Evolutionary conservation across 2,888 invertebrate species (phyloP).

Genomic region (Hermaeophaga mercurialis): DNA sequence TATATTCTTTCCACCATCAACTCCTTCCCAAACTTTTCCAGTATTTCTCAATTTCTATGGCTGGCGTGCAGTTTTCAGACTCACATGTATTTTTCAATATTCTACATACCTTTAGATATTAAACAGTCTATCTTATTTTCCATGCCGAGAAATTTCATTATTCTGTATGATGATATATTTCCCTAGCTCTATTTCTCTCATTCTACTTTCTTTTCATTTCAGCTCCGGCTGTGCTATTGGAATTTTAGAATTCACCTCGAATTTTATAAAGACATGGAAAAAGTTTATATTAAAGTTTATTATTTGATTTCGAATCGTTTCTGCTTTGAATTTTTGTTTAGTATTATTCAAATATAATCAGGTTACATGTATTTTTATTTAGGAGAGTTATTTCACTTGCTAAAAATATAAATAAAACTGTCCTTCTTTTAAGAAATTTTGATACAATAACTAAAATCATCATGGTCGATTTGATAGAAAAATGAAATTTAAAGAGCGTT

Average conservation of each 20-base stretch:
- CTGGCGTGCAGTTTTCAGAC: constrained; percentile 38
- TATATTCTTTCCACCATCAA: constrained; percentile 39
- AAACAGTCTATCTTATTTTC: constrained; percentile 56
- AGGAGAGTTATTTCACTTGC: too few relatives aligned
- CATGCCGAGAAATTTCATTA: constrained; percentile 56
- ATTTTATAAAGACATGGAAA: constrained; percentile 29
- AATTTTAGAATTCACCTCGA: constrained; percentile 31
- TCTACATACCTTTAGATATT: constrained; percentile 54
- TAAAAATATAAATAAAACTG: too few relatives aligned
- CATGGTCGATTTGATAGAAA: too few relatives aligned
- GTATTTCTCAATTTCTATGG: constrained; percentile 49
- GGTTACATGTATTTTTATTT: not conserved
- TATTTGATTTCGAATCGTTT: constrained; percentile 29
- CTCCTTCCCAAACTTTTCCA: constrained; percentile 43
- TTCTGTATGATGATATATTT: constrained; percentile 56
- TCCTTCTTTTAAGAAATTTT: too few relatives aligned
- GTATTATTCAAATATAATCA: not conserved
- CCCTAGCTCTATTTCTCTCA: constrained; percentile 40
- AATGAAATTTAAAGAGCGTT: too few relatives aligned
- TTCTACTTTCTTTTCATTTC: constrained; percentile 15
- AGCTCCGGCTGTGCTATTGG: constrained; percentile 20
- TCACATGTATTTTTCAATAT: constrained; percentile 55
- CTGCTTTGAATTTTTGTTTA: not conserved
- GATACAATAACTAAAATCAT: too few relatives aligned
- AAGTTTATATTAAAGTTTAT: constrained; percentile 35